A percentile compares a stretch with the other conserved stretches of the same genome.
phyloP scores from a whole-genome alignment of 2,113 vertebrate species.

The Melozone crissalis region DNA sequence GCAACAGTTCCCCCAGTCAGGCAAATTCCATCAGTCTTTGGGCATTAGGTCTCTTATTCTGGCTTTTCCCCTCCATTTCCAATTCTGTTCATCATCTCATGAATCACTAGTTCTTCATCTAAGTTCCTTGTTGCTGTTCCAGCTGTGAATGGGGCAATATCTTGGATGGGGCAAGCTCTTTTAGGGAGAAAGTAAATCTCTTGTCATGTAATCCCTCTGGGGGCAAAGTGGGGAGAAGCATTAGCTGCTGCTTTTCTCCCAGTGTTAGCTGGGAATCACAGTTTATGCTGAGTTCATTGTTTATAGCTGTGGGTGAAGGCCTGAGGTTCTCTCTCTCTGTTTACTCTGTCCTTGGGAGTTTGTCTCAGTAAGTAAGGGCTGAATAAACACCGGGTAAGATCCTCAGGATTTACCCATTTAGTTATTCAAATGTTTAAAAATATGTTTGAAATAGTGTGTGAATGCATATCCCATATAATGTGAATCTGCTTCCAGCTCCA shows the following conservation, averaged over 20 bases:
- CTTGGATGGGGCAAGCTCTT: neutral
- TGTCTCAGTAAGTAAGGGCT: slow-evolving; percentile 36
- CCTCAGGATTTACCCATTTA: slow-evolving; percentile 30
- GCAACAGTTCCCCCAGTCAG: neutral
- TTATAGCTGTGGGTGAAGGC: slow-evolving; percentile 49
- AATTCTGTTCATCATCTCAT: neutral
- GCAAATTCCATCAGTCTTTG: neutral
- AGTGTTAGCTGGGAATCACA: neutral
- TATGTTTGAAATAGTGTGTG: slow-evolving; percentile 5
- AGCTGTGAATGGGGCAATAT: neutral
- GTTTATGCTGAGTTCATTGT: slow-evolving; percentile 56
- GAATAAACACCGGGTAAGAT: slow-evolving; percentile 51
- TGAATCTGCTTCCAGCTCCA: neutral
- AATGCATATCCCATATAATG: neutral
- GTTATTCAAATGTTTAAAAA: slow-evolving; percentile 51
- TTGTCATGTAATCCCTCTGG: neutral
- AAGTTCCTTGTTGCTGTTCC: neutral
- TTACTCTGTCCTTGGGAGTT: slow-evolving; percentile 44
- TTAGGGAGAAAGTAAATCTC: neutral
- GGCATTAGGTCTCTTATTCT: neutral
- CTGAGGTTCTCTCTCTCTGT: slow-evolving; percentile 38
- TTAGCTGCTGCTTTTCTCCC: slow-evolving; percentile 14
- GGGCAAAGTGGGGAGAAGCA: neutral
- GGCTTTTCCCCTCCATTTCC: neutral
- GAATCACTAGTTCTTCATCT: neutral